Conservation (phyloP, 2,113 vertebrate species). For the Micromys minutus region DNA sequence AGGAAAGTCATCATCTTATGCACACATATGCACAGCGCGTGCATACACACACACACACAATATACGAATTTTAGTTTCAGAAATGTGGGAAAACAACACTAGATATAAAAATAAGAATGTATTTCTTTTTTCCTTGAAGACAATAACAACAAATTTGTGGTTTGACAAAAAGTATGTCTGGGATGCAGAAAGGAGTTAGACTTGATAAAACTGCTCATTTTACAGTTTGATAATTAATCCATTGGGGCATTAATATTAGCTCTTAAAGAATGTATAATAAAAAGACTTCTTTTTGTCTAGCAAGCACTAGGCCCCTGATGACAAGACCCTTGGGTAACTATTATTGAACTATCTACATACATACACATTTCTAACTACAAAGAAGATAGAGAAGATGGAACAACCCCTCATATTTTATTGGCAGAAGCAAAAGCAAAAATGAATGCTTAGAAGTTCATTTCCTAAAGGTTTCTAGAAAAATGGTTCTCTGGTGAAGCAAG, state of each 20-base stretch:
- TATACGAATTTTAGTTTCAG: conserved; percentile 19
- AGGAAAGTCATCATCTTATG: background rate
- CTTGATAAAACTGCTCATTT: background rate
- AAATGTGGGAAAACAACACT: background rate
- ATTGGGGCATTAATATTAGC: conserved; percentile 43
- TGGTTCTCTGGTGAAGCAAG: background rate
- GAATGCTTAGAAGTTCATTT: background rate
- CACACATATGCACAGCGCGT: background rate
- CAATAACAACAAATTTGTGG: background rate
- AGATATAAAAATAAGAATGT: conserved; percentile 6
- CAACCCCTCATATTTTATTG: background rate
- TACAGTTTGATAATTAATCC: conserved; percentile 50
- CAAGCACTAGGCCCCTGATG: background rate
- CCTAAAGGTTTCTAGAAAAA: conserved; percentile 20
- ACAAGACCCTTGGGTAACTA: background rate
- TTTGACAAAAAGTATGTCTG: background rate
- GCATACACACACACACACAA: background rate
- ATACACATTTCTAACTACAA: background rate
- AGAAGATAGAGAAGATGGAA: background rate
- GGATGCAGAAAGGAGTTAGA: background rate
- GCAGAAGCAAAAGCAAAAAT: conserved; percentile 34
- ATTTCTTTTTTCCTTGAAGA: conserved; percentile 1
- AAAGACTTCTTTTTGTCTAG: background rate
- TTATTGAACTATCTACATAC: background rate
- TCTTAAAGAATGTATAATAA: conserved; percentile 32